These are phyloP conservation scores for Drosophila hydei DNA, from an alignment of 1,140 invertebrate genomes.

Conservation along the genomic window DNA sequence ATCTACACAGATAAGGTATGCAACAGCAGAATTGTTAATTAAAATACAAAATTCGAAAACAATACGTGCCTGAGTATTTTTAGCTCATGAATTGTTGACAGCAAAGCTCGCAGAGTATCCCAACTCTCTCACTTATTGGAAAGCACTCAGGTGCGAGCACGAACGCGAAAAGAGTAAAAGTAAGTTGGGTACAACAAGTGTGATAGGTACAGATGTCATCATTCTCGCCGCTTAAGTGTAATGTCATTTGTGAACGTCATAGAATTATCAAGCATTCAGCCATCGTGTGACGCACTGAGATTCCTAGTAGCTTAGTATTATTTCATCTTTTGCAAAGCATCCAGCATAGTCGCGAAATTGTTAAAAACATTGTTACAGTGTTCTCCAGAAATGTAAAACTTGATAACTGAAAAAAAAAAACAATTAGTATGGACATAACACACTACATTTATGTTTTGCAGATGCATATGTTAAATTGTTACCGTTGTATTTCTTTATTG, in stretches of 20 bases:
- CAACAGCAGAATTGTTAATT: slow-evolving; percentile 12
- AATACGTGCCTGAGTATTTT: slow-evolving; percentile 35
- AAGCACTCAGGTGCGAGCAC: not conserved
- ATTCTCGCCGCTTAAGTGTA: slow-evolving; percentile 2
- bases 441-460: no score
- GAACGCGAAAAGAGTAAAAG: slow-evolving; percentile 22
- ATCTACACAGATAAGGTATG: slow-evolving; percentile 18
- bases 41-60: no score
- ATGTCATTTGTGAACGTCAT: slow-evolving; percentile 24
- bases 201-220: not conserved
- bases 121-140: not conserved
- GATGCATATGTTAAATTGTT: no score
- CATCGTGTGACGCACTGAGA: slow-evolving; percentile 1
- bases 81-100: slow-evolving; percentile 13
- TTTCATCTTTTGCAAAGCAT: slow-evolving; percentile 4
- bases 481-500: no score
- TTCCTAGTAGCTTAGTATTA: slow-evolving; percentile 9
- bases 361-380: no score
- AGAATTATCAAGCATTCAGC: slow-evolving; percentile 28
- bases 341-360: slow-evolving; percentile 25
- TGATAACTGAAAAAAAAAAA: no score
- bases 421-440: no score
- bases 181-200: slow-evolving; percentile 57
- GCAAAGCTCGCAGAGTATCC: not conserved
- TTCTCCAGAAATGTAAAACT: no score